Conservation (phyloP, 2,888 invertebrate species). For the Aphodius granarius region DNA sequence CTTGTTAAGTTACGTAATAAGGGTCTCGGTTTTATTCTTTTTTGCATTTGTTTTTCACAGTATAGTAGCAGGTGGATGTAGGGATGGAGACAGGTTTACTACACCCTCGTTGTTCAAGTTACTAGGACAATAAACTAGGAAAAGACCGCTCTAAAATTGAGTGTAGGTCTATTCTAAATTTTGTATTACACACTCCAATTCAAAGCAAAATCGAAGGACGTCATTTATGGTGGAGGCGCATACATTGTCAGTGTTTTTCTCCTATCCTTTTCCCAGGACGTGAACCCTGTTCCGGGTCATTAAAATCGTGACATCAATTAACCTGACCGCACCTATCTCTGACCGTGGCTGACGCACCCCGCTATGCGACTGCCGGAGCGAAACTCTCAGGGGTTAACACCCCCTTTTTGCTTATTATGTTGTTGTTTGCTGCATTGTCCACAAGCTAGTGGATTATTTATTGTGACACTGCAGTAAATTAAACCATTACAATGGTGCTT, state of each 20-base stretch:
- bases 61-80: too few species aligned
- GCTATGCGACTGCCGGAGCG: neutral
- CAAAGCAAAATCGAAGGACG: neutral
- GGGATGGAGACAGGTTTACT: too few species aligned
- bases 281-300: neutral
- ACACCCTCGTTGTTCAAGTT: too few species aligned
- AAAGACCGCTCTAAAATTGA: too few species aligned
- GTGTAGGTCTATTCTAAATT: too few species aligned
- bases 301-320: neutral
- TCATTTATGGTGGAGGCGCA: neutral
- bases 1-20: too few species aligned
- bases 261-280: neutral
- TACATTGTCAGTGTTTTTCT: neutral
- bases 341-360: neutral
- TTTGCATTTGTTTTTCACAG: too few species aligned
- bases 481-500: too few species aligned
- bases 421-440: neutral
- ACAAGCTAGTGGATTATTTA: neutral
- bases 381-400: neutral
- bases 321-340: neutral
- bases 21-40: too few species aligned
- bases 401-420: neutral
- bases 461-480: too few species aligned
- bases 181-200: too few species aligned
- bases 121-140: too few species aligned